Conservation (phyloP, 2,888 invertebrate species). For the Spodoptera littoralis region DNA sequence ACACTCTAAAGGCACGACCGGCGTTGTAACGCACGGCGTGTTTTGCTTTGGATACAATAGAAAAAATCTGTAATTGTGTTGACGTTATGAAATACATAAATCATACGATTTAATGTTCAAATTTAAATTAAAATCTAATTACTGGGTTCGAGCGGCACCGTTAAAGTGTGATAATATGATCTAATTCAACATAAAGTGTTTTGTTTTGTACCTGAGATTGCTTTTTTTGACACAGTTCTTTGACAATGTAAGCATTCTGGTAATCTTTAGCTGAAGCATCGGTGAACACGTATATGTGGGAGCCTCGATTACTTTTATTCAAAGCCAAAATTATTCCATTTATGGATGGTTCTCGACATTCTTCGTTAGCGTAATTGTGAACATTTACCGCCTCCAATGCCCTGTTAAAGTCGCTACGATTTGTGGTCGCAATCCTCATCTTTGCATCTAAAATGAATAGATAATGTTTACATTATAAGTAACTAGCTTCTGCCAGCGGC, state of each 20-base stretch:
- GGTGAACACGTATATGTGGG: slow-evolving; percentile 64
- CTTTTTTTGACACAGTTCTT: slow-evolving; percentile 57
- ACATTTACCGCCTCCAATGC: slow-evolving; percentile 25
- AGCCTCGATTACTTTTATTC: slow-evolving; percentile 52
- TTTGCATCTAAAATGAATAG: slow-evolving; percentile 14
- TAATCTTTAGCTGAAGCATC: slow-evolving; percentile 64
- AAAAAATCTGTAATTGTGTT: no score
- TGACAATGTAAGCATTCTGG: slow-evolving; percentile 28
- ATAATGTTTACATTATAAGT: not conserved
- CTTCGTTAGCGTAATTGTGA: slow-evolving; percentile 5
- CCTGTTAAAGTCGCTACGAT: slow-evolving; percentile 11
- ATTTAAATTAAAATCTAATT: no score
- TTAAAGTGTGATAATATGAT: no score
- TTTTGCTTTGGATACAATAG: no score
- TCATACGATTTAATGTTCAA: no score
- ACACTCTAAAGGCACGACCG: no score
- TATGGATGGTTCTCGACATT: slow-evolving; percentile 60
- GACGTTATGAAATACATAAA: no score
- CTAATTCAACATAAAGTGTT: no score
- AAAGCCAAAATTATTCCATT: slow-evolving; percentile 57
- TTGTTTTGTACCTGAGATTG: slow-evolving; percentile 53
- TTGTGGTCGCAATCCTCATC: slow-evolving; percentile 30
- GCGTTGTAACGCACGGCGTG: no score
- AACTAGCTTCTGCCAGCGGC: not conserved
- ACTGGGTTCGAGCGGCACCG: no score